Base-by-base conservation (phyloP, 2,797 vertebrate genomes). In the Urosaurus nigricauda region DNA sequence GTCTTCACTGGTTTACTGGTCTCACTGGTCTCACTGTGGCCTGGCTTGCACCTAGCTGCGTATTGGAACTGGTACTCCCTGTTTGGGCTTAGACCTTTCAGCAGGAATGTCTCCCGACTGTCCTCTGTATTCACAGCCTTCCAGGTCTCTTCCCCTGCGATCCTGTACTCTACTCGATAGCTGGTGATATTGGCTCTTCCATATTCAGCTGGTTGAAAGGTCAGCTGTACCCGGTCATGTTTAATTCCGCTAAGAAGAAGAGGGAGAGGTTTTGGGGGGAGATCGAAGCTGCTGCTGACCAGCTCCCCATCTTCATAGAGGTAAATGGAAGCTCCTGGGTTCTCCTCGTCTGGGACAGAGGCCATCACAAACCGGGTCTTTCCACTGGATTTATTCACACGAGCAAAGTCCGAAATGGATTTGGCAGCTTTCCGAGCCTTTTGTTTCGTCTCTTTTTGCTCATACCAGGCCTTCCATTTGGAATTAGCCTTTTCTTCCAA, bases 1-100 rank as follows among this genome's bases (percentile, higher is more conserved):
- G 88, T 93, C 71, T 43, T 90, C n/a, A 78, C 84, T 1, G 79
- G 2, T 1, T 13, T 6, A 17, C 35, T 90, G 35, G 63, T 19
- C 0, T 88, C 32, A 26, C 87, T 90, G 43, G 6, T 32, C n/a
- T 53, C 5, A 24, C 92, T 90, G 3, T 79, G 40, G 13, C 92
- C 89, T 37, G 75, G 77, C n/a, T 74, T 79, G 43, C 87, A 80
- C 88, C 93, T 92, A 29, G 95, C 95, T 86, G 80, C 90, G 86
- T 88, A 95, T 79, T 91, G 95, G 90, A 97, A 93, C 89, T 79
- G 71, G 13, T 96, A 96, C 35, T 91, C 80, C 29, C 94, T 95
- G 84, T 95, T 70, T 4, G 91, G 90, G 26, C 47, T 60, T 87
- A 96, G 89, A 13, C 71, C 78, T 5, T 60, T 73, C 73, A 96